phyloP scores from a whole-genome alignment of 2,797 vertebrate species.

The Jordanella pulchra region DNA sequence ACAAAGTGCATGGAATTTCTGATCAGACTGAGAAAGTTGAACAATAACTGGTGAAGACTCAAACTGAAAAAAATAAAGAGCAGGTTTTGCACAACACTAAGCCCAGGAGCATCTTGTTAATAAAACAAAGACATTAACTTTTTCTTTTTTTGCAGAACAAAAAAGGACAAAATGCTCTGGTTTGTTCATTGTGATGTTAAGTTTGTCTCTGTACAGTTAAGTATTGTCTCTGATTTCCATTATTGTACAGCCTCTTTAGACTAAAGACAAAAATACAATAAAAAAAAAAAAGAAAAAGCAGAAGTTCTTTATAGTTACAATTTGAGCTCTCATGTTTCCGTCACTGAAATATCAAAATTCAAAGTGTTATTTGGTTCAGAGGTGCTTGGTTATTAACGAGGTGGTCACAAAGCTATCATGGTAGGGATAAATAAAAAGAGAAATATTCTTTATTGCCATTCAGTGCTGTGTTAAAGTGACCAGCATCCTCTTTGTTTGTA shows the following conservation, averaged over 20 bases:
- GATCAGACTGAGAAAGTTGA: conserved; percentile 15
- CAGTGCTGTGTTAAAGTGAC: conserved; percentile 83
- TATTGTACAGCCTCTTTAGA: conserved; percentile 46
- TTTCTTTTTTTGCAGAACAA: conserved; percentile 47
- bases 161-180: conserved; percentile 41
- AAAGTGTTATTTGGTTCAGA: conserved; percentile 56
- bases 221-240: conserved; percentile 66
- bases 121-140: conserved; percentile 18
- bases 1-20: conserved; percentile 29
- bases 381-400: conserved; percentile 44
- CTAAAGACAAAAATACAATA: conserved; percentile 32
- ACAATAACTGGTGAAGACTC: conserved; percentile 33
- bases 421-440: conserved; percentile 35
- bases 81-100: conserved; percentile 70
- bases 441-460: conserved; percentile 64
- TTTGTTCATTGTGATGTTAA: conserved; percentile 66
- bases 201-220: conserved; percentile 67
- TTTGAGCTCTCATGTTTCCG: conserved; percentile 18
- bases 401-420: conserved; percentile 52
- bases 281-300: conserved; percentile 32
- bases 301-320: conserved; percentile 50
- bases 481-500: conserved; percentile 79
- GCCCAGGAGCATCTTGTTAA: conserved; percentile 39
- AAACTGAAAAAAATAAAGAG: conserved; percentile 37
- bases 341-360: conserved; percentile 46